Evolutionary conservation across 2,113 vertebrate genomes (phyloP).

Genomic region (Megaceryle maxima): DNA sequence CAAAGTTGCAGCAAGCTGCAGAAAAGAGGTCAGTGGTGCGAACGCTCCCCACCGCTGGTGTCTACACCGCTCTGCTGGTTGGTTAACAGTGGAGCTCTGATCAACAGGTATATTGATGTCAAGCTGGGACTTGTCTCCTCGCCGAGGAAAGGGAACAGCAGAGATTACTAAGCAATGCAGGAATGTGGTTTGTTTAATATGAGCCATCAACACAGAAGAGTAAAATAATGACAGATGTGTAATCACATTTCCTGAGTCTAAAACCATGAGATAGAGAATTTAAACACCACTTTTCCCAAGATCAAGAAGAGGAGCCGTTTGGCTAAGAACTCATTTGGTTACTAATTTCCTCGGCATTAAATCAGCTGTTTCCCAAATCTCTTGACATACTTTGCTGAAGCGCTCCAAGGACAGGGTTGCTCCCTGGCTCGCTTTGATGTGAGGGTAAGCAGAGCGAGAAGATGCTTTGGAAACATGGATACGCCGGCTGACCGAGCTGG

Average conservation of each 20-base stretch:
- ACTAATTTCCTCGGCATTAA: constrained; percentile 42
- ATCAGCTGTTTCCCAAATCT: constrained; percentile 15
- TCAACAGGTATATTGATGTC: constrained; percentile 53
- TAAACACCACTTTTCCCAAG: constrained; percentile 63
- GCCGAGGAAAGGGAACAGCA: constrained; percentile 50
- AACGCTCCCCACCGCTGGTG: neutral
- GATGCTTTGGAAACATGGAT: constrained; percentile 38
- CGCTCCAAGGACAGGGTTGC: neutral
- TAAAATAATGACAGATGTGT: constrained; percentile 64
- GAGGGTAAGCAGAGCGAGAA: constrained; percentile 20
- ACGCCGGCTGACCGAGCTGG: neutral
- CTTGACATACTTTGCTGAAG: neutral
- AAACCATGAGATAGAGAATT: constrained; percentile 33
- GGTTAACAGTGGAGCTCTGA: constrained; percentile 30
- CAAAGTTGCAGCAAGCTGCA: neutral
- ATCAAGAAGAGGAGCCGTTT: constrained; percentile 44
- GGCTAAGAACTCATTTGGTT: constrained; percentile 48
- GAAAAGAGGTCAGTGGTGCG: neutral
- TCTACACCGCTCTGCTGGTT: neutral
- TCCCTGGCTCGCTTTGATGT: constrained; percentile 35
- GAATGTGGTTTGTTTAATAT: constrained; percentile 77
- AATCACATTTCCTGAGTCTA: constrained; percentile 60
- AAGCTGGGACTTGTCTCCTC: constrained; percentile 70
- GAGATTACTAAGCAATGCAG: constrained; percentile 70
- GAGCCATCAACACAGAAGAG: constrained; percentile 51